Evolutionary conservation across 2,888 invertebrate genomes (phyloP).

Genomic region (Prenolepis imparis): DNA sequence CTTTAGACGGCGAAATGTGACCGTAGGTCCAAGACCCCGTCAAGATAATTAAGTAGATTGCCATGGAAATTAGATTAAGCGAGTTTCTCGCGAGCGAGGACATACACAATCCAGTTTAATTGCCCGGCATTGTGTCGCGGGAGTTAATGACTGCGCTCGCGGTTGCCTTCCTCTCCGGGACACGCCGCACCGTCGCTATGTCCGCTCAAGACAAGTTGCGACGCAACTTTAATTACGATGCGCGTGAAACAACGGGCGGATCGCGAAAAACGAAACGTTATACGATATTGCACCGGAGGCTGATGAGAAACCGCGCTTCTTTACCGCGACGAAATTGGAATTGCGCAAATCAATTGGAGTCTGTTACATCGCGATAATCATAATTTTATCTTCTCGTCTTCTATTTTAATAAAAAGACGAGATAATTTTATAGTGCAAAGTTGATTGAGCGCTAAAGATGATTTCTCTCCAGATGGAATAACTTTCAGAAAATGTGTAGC

Average conservation of each 20-base stretch:
- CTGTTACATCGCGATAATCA: neutral
- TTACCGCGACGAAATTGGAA: neutral
- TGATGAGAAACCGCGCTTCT: neutral
- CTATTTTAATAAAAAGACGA: neutral
- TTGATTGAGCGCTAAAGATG: neutral
- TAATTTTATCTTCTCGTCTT: neutral
- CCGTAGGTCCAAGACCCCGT: conserved; percentile 22
- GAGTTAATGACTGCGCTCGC: conserved; percentile 63
- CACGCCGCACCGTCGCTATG: conserved; percentile 30
- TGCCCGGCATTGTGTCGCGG: conserved; percentile 52
- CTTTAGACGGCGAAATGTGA: neutral
- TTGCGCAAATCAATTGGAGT: conserved; percentile 15
- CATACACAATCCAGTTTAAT: conserved; percentile 66
- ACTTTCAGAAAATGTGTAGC: neutral
- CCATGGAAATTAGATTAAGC: conserved; percentile 68
- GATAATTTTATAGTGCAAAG: neutral
- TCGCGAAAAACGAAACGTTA: conserved; percentile 33
- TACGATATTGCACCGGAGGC: neutral
- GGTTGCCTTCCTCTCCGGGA: conserved; percentile 15
- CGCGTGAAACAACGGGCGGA: conserved; percentile 26
- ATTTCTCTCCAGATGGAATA: neutral
- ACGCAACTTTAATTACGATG: conserved; percentile 32
- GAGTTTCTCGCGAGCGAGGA: conserved; percentile 64
- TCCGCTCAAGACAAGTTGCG: conserved; percentile 52
- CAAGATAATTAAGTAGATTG: conserved; percentile 56